A percentile compares a stretch with the other conserved stretches of the same genome.
Evolutionary conservation across 1,140 invertebrate species (phyloP).

Genomic region (Oreohelix idahoensis): DNA sequence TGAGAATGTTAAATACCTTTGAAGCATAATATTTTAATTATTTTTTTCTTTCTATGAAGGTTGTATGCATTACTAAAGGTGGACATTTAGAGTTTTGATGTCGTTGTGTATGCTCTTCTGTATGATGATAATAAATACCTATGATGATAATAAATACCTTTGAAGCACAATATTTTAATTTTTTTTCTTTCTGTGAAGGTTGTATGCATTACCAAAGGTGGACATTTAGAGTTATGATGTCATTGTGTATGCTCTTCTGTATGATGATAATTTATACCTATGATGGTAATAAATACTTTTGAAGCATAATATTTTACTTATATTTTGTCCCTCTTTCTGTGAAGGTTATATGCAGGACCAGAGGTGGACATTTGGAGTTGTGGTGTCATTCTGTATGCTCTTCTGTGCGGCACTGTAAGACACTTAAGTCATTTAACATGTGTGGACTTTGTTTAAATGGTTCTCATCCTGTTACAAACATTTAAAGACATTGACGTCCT

Average conservation of each 20-base stretch:
- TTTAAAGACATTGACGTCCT: too few relatives aligned
- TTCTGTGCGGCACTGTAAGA: slow-evolving; percentile 92
- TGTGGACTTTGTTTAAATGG: too few relatives aligned
- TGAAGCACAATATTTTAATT: background rate
- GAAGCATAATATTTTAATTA: background rate
- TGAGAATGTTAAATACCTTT: too few relatives aligned
- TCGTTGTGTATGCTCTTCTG: too few relatives aligned
- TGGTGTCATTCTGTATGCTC: slow-evolving; percentile 97
- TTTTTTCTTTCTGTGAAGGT: slow-evolving; percentile 49
- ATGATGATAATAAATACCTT: too few relatives aligned
- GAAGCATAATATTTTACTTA: background rate
- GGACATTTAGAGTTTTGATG: too few relatives aligned
- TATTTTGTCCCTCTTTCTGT: background rate
- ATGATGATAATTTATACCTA: too few relatives aligned
- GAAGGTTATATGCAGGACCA: slow-evolving; percentile 90
- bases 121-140: too few relatives aligned
- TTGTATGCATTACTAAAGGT: slow-evolving; percentile 91
- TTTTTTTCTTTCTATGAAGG: slow-evolving; percentile 42
- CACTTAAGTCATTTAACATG: too few relatives aligned
- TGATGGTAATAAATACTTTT: too few relatives aligned
- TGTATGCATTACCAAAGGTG: slow-evolving; percentile 97
- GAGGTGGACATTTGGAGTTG: slow-evolving; percentile 99
- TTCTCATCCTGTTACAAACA: too few relatives aligned
- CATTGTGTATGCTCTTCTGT: slow-evolving; percentile 97
- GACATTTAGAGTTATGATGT: slow-evolving; percentile 99